A percentile compares a stretch with the other conserved stretches of the same genome.
Conservation (phyloP, 2,797 vertebrate genomes). For the Masticophis lateralis region DNA sequence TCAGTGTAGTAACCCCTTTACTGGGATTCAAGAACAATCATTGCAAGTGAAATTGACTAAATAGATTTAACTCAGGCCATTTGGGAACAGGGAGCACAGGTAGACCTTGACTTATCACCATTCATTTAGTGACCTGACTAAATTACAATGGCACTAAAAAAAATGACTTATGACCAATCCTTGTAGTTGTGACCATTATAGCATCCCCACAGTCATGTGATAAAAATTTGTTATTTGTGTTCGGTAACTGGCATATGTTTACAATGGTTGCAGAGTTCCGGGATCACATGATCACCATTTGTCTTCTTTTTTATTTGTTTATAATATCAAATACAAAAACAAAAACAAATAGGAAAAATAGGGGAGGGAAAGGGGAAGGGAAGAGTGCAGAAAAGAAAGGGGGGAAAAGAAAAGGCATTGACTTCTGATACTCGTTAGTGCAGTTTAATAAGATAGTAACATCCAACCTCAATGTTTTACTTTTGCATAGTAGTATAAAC, state of each 20-base stretch:
- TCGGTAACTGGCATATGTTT: not conserved
- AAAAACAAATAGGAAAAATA: too few relatives aligned
- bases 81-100: not conserved
- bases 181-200: not conserved
- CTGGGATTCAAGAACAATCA: not conserved
- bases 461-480: too few relatives aligned
- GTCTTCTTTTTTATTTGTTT: not conserved
- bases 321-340: too few relatives aligned
- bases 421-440: too few relatives aligned
- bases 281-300: not conserved
- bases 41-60: not conserved
- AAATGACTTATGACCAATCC: not conserved
- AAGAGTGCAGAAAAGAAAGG: too few relatives aligned
- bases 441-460: too few relatives aligned
- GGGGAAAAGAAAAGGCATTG: too few relatives aligned
- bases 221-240: not conserved
- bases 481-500: too few relatives aligned
- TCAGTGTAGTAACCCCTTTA: not conserved
- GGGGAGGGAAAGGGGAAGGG: too few relatives aligned
- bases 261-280: not conserved
- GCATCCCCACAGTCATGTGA: not conserved
- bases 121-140: not conserved
- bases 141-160: not conserved
- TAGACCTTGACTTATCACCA: not conserved
- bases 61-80: not conserved